Evolutionary conservation across 2,797 vertebrate genomes (phyloP), one percentile per base, ranked within the genome.

Genomic region (Pteronotus mesoamericanus): DNA sequence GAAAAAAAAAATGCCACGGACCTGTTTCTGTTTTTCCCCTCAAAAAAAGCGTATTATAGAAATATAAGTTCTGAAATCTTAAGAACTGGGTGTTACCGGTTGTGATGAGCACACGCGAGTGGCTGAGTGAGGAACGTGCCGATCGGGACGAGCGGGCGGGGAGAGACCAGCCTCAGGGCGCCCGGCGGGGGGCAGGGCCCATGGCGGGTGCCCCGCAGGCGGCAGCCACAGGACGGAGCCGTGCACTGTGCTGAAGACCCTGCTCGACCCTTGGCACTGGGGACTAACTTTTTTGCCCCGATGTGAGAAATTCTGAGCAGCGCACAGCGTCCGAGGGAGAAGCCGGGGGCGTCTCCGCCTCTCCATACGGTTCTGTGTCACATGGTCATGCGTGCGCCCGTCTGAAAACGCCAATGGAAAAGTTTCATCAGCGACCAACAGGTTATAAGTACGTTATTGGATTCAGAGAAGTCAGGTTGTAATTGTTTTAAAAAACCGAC

Each of bases 191-290:
- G 15, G 48, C 10, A 15, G 15, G 9, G 48, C n/a, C n/a, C n/a
- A n/a, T n/a, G 55, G 12, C 4, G 4, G 55, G 11, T 29, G 0
- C 2, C 14, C 11, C 15, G n/a, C 5, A n/a, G 18, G n/a, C n/a
- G 5, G 78, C 51, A 82, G 44, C 71, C 91, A 1, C 74, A 51
- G 22, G 9, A 66, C 6, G 71, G 44, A 61, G 89, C 18, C 68
- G 77, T n/a, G 5, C 42, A 42, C 55, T 74, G 55, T 74, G 34
- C 39, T 71, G 48, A 39, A 26, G 12, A 18, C 34, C 68, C 21
- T 24, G 37, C 37, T 69, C 21, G 24, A 34, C 34, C 32, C 1
- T 74, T 34, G 55, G 21, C 37, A 71, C 77, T 88, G 64, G 82
- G 42, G 26, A 39, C 32, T 53, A 26, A 42, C 3, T 48, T 59